Conservation (phyloP, 2,797 vertebrate genomes). For the Gephyroberyx darwinii region DNA sequence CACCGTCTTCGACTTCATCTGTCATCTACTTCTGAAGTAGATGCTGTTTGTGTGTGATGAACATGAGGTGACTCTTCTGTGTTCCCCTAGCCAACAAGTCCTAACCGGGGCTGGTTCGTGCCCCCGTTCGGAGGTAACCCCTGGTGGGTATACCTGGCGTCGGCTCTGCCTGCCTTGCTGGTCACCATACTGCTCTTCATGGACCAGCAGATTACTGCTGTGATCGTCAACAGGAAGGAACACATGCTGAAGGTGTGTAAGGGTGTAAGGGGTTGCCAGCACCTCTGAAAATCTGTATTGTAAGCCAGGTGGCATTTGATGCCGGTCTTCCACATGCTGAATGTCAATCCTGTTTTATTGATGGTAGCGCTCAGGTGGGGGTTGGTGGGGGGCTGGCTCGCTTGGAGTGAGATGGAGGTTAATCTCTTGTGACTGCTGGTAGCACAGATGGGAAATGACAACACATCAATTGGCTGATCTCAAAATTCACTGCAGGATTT, state of each 20-base stretch:
- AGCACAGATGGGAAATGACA: conserved; percentile 6
- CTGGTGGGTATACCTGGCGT: conserved; percentile 95
- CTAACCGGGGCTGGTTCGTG: conserved; percentile 92
- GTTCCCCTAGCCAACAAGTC: conserved; percentile 88
- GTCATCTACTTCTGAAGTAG: too few relatives aligned
- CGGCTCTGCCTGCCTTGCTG: conserved; percentile 91
- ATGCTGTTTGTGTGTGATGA: background rate
- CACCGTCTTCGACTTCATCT: too few relatives aligned
- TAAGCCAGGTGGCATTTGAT: background rate
- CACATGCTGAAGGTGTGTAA: conserved; percentile 92
- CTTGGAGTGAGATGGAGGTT: background rate
- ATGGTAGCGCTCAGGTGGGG: background rate
- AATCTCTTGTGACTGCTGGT: background rate
- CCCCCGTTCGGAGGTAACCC: conserved; percentile 95
- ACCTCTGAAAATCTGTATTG: background rate
- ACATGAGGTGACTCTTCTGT: background rate
- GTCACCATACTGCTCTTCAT: conserved; percentile 98
- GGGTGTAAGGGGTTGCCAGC: background rate
- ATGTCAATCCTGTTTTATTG: background rate
- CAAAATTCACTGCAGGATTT: background rate
- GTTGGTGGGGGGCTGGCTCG: too few relatives aligned
- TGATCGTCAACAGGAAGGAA: conserved; percentile 98
- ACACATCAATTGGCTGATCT: background rate
- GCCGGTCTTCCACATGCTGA: background rate
- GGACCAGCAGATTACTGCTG: conserved; percentile 98